Conservation (phyloP, 2,888 invertebrate genomes). For the Archaeoteleia sp. region DNA sequence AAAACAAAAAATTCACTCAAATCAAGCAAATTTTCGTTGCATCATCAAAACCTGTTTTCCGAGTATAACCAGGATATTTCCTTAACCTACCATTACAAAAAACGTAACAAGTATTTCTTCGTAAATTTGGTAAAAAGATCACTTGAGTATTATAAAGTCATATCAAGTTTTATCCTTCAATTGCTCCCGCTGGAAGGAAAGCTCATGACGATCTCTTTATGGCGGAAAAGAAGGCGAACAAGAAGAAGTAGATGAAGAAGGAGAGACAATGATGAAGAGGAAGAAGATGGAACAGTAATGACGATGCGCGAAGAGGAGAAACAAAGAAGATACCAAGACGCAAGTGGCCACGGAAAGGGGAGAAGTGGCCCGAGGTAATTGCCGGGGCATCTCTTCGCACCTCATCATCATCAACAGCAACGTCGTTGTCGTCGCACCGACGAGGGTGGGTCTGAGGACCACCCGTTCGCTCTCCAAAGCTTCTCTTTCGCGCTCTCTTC, state of each 20-base stretch:
- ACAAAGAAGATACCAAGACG: constrained; percentile 47
- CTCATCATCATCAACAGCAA: constrained; percentile 74
- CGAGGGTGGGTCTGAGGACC: constrained; percentile 59
- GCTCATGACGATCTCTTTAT: too few species aligned
- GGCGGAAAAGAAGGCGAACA: too few species aligned
- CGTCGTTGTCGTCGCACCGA: constrained; percentile 57
- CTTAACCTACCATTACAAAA: constrained; percentile 11
- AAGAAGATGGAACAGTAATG: constrained; percentile 60
- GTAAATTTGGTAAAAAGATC: too few species aligned
- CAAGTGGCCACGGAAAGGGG: constrained; percentile 51
- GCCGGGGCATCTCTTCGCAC: constrained; percentile 74
- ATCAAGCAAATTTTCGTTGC: too few species aligned
- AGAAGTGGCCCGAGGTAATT: constrained; percentile 66
- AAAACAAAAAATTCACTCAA: too few species aligned
- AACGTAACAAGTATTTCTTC: background rate
- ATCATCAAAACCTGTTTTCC: too few species aligned
- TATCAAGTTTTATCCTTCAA: too few species aligned
- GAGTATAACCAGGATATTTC: too few species aligned
- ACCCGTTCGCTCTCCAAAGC: constrained; percentile 58
- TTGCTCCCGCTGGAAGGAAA: background rate
- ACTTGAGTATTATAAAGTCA: too few species aligned
- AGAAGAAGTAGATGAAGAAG: constrained; percentile 5
- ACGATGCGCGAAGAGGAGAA: constrained; percentile 53
- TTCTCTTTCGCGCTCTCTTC: too few species aligned
- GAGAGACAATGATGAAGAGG: constrained; percentile 24